phyloP scores from a whole-genome alignment of 2,888 invertebrate genomes.

The Mimumesa dahlbomi region DNA sequence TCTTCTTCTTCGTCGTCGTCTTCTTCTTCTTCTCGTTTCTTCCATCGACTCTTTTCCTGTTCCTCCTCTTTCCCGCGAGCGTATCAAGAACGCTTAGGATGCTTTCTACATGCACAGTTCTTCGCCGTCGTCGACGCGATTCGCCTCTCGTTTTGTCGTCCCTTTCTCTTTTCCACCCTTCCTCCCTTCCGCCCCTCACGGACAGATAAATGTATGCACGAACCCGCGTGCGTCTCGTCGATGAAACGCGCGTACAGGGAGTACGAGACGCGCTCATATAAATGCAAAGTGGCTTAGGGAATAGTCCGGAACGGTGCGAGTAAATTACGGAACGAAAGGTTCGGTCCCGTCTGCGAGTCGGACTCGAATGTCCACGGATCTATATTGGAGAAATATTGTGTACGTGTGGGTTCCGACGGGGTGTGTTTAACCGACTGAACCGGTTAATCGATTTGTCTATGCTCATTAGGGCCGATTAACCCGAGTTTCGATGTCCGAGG shows the following conservation, averaged over 20 bases:
- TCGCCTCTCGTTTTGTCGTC: constrained; percentile 15
- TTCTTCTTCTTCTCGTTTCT: constrained; percentile 1
- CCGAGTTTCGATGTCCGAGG: constrained; percentile 3
- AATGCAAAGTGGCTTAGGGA: constrained; percentile 66
- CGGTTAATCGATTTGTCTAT: constrained; percentile 17
- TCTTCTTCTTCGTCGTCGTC: constrained; percentile 4
- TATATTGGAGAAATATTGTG: not conserved
- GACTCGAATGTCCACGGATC: not conserved
- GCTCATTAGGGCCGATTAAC: constrained; percentile 1
- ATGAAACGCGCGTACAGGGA: constrained; percentile 33
- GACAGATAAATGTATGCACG: constrained; percentile 33
- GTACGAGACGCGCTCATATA: constrained; percentile 58
- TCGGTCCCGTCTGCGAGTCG: not conserved
- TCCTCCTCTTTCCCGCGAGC: constrained; percentile 9
- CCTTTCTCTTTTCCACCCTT: not conserved
- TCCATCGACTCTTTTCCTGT: not conserved
- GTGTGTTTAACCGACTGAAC: constrained; percentile 8
- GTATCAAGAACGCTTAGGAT: constrained; percentile 27
- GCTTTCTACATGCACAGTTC: constrained; percentile 24
- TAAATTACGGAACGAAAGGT: constrained; percentile 48
- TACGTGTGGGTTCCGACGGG: not conserved
- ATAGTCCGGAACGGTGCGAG: constrained; percentile 33
- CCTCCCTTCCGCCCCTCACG: not conserved
- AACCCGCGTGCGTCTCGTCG: constrained; percentile 17
- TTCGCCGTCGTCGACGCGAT: constrained; percentile 8